Base-by-base conservation (phyloP, 2,113 vertebrate genomes). In the Nothoprocta perdicaria region DNA sequence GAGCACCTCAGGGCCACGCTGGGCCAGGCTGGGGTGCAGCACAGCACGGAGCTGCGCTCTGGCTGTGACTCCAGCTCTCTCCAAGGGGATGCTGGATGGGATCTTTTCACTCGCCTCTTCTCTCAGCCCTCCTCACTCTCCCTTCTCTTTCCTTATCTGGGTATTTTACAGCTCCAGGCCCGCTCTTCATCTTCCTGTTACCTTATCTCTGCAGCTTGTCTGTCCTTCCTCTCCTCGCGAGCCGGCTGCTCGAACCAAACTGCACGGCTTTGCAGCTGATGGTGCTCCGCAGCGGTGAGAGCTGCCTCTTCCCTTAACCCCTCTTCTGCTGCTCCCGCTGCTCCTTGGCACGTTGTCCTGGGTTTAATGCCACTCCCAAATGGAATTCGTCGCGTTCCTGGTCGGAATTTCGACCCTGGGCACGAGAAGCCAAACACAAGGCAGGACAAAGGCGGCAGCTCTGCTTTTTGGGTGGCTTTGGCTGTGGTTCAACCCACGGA, bases 51-150 rank as follows among this genome's bases (percentile, higher is more conserved):
- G 66, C 66, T 33, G 66, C 31, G 45, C 10, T 33, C 26, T 35
- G 74, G 80, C 14, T 9, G 4, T 26, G n/a, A 12, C n/a, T 9
- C 53, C 9, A 17, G 17, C 53, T 31, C 14, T 55, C 23, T 52
- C 8, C 23, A 3, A 1, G 12, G 0, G 13, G 41, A 17, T 31
- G 65, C 57, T 18, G 14, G 41, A 57, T 0, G 1, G 84, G 23
- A 5, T 14, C 8, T 26, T 41, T 88, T 31, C 16, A 84, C 26
- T 23, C 61, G 23, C 33, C 29, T 35, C 61, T n/a, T 6, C 40
- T 40, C 16, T 38, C 6, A 3, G 26, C 38, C 7, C 14, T 2
- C 23, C 33, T 10, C 23, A 66, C 13, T 66, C 45, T 46, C 76
- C 45, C 72, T 35, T 14, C 27, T 13, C 26, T 5, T 45, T 58